Evolutionary conservation across 2,888 invertebrate species (phyloP), one percentile per base, ranked within the genome.

Genomic region (Phalera bucephala): DNA sequence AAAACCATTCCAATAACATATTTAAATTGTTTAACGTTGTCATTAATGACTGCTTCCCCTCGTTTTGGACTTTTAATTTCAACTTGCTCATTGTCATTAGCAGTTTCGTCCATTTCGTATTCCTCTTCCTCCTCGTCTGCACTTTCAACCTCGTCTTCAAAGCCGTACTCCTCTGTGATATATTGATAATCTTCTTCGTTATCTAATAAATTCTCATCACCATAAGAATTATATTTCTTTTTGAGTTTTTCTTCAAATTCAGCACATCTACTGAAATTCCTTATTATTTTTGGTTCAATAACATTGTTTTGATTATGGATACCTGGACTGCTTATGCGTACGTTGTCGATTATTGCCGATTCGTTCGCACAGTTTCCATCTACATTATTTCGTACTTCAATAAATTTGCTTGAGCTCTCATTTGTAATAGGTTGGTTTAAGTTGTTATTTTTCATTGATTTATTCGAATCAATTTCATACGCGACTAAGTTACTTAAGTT

Each of bases 201-300:
- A 25, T 61, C 51, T 20, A 37, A 38, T 13, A 44, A 34, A 1
- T 37, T 29, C 9, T 45, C 34, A 3, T 38, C 21, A 5, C 31
- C 27, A 10, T 39, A 28, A 3, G n/a, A 4, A 8, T 14, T 21
- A 7, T 10, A 2, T 3, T 32, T 41, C 0, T 30, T 29, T 31
- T 36, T 45, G 2, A 58, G 22, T 31, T 32, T 59, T 13, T 50
- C 36, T 39, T 64, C 64, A 28, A 65, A 66, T 43, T 73, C 60
- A 4, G 56, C 37, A 36, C 55, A 66, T 42, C 33, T 51, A 2
- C 30, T 70, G 23, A 81, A 79, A 14, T 64, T 68, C 31, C 76
- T 65, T 26, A 77, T 49, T 15, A 80, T 52, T 38, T 56, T 71
- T 29, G 65, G 70, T 9, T 43, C 35, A 22, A 28, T 39, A 10